Evolutionary conservation across 2,888 invertebrate genomes (phyloP).

Genomic region (Idaea aversata): DNA sequence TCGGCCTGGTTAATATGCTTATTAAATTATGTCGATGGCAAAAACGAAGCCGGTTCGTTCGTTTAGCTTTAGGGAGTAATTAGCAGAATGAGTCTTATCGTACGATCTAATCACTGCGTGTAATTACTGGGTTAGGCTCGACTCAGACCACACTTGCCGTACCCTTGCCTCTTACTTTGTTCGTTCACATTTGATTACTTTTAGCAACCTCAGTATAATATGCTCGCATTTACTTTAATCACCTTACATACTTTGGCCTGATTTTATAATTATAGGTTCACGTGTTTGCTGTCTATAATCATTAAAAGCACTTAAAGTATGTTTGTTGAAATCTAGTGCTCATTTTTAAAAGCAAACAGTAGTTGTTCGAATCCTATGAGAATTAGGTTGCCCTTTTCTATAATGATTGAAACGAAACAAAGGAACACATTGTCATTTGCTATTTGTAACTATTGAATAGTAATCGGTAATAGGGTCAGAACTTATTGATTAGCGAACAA

Average conservation of each 20-base stretch:
- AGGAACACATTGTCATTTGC: slow-evolving; percentile 49
- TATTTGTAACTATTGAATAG: slow-evolving; percentile 59
- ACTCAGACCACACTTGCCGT: slow-evolving; percentile 47
- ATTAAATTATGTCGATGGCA: slow-evolving; percentile 78
- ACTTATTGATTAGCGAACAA: slow-evolving; percentile 71
- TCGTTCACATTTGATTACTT: slow-evolving; percentile 33
- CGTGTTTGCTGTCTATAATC: neutral
- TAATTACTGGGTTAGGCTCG: slow-evolving; percentile 70
- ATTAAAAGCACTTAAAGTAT: neutral
- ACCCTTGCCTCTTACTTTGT: slow-evolving; percentile 42
- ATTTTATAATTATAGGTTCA: neutral
- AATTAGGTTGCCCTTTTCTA: neutral
- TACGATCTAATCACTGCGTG: slow-evolving; percentile 69
- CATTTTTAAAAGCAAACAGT: neutral
- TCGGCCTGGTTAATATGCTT: slow-evolving; percentile 75
- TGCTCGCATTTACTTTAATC: neutral
- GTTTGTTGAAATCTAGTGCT: neutral
- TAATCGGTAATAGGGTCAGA: slow-evolving; percentile 67
- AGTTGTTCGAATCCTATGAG: neutral
- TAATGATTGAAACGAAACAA: slow-evolving; percentile 45
- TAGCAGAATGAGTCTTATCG: slow-evolving; percentile 75
- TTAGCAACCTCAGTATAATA: neutral
- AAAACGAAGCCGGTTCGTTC: slow-evolving; percentile 61
- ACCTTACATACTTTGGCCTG: neutral
- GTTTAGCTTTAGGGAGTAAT: slow-evolving; percentile 80